These are phyloP conservation scores for Bombus affinis DNA, from an alignment of 1,140 invertebrate genomes.

Conservation along the genomic window DNA sequence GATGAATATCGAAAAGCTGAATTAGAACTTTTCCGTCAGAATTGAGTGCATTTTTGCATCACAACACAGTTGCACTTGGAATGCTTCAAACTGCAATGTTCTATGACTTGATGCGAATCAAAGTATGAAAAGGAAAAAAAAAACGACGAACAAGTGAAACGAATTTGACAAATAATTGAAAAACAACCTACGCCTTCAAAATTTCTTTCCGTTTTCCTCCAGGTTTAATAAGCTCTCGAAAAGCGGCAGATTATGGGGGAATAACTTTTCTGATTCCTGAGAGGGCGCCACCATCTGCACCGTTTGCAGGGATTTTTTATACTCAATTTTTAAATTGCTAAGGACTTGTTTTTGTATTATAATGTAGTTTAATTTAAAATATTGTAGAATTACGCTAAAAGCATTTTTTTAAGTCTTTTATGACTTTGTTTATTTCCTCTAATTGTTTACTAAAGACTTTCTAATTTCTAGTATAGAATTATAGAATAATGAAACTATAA, in stretches of 20 bases:
- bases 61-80: not conserved
- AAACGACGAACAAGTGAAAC: not conserved
- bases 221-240: not conserved
- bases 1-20: not conserved
- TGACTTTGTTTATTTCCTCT: not conserved
- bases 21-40: not conserved
- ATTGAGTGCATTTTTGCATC: not conserved
- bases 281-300: not conserved
- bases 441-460: not conserved
- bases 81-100: not conserved
- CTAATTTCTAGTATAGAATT: not conserved
- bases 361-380: no score
- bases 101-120: not conserved
- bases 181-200: slow-evolving; percentile 31
- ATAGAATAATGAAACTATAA: not conserved
- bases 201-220: not conserved
- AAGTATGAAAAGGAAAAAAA: not conserved
- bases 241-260: slow-evolving; percentile 2
- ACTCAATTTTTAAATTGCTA: no score
- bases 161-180: not conserved
- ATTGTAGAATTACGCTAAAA: not conserved
- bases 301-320: not conserved
- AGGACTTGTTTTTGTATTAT: no score
- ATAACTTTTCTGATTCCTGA: not conserved
- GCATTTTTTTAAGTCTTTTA: not conserved